Percentiles rank a stretch among this genome's conserved stretches.
phyloP scores from a whole-genome alignment of 2,888 invertebrate species.

The Smittia aterrima region DNA sequence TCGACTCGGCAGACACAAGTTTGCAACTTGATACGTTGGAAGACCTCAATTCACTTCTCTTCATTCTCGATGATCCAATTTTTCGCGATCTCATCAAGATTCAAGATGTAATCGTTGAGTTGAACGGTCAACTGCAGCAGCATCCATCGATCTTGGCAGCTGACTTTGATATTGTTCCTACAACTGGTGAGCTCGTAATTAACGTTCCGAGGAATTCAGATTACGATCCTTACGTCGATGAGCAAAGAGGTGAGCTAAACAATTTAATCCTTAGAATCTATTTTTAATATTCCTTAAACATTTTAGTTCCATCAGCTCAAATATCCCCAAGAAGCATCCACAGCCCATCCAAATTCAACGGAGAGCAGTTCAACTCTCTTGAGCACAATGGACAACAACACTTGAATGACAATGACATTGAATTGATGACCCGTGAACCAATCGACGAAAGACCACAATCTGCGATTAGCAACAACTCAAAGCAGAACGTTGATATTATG shows the following conservation, averaged over 20 bases:
- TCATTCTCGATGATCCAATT: slow-evolving; percentile 84
- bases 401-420: slow-evolving; percentile 48
- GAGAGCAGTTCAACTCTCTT: slow-evolving; percentile 78
- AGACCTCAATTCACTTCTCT: slow-evolving; percentile 78
- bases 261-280: not conserved
- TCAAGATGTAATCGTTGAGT: slow-evolving; percentile 84
- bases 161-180: slow-evolving; percentile 85
- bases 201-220: slow-evolving; percentile 62
- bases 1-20: slow-evolving; percentile 80
- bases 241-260: slow-evolving; percentile 58
- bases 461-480: slow-evolving; percentile 66
- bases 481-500: slow-evolving; percentile 68
- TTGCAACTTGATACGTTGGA: slow-evolving; percentile 69
- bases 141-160: slow-evolving; percentile 91
- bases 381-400: slow-evolving; percentile 61
- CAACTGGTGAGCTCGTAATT: slow-evolving; percentile 60
- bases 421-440: slow-evolving; percentile 60
- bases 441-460: slow-evolving; percentile 60
- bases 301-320: slow-evolving; percentile 67
- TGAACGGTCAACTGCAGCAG: slow-evolving; percentile 81
- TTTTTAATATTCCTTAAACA: not conserved
- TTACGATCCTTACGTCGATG: slow-evolving; percentile 61
- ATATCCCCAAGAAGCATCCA: slow-evolving; percentile 68
- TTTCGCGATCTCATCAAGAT: slow-evolving; percentile 86
- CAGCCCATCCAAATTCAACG: slow-evolving; percentile 52